These are phyloP conservation scores for Lacerta bilineata DNA, from an alignment of 2,797 vertebrate genomes.

Conservation along the genomic window DNA sequence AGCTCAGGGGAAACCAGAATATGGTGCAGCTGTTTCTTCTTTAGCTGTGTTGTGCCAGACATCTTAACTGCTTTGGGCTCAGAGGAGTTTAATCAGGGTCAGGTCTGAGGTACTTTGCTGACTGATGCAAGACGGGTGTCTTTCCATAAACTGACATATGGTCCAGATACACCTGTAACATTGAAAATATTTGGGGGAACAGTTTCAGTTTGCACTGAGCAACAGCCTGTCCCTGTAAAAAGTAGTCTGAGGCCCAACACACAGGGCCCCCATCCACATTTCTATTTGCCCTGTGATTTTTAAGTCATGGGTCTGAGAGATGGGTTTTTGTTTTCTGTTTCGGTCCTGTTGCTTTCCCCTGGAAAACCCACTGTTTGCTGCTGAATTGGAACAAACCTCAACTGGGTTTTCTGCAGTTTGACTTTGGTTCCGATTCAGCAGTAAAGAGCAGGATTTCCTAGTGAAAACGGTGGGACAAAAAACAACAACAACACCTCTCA, in stretches of 20 bases:
- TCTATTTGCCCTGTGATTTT: no score
- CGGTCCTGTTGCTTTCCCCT: no score
- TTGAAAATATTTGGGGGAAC: not conserved
- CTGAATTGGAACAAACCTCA: no score
- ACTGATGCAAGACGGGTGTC: not conserved
- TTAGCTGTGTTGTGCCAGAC: not conserved
- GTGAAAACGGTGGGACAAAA: no score
- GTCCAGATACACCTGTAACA: not conserved
- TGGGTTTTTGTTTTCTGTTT: no score
- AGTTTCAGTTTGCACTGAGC: not conserved
- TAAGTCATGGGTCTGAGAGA: no score
- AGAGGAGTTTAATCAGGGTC: not conserved
- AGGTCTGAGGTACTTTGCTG: not conserved
- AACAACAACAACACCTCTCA: no score
- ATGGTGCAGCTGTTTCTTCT: slow-evolving; percentile 9
- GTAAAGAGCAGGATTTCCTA: no score
- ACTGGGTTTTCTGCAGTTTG: no score
- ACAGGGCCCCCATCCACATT: not conserved
- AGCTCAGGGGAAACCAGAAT: not conserved
- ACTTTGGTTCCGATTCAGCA: no score
- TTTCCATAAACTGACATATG: not conserved
- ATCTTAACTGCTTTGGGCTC: not conserved
- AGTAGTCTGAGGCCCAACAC: not conserved
- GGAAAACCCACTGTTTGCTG: no score
- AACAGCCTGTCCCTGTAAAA: not conserved